A percentile compares a stretch with the other conserved stretches of the same genome.
Conservation (phyloP, 2,797 vertebrate species). For the Gambelia wislizenii region DNA sequence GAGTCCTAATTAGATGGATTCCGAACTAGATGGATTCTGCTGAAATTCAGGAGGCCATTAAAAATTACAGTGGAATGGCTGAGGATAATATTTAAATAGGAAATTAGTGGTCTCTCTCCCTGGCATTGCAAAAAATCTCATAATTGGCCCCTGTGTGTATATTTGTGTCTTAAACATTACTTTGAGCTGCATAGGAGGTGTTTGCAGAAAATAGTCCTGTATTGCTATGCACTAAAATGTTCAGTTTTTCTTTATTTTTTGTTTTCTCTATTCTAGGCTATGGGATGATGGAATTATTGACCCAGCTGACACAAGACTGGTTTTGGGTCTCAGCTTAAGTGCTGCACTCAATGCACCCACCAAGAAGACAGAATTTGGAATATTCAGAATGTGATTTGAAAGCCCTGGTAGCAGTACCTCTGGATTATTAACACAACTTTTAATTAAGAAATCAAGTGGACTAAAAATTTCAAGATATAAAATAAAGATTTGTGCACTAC, state of each 20-base stretch:
- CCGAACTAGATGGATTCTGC: background rate
- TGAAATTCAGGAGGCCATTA: background rate
- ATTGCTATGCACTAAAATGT: background rate
- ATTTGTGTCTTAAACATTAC: background rate
- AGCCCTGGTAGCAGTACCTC: background rate
- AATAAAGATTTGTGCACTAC: constrained; percentile 47
- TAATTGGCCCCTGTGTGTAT: background rate
- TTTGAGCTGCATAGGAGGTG: background rate
- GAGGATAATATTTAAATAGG: background rate
- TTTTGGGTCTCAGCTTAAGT: constrained; percentile 94
- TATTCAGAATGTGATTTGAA: constrained; percentile 90
- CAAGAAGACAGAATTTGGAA: constrained; percentile 90
- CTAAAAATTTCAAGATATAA: constrained; percentile 5
- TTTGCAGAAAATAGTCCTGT: no score
- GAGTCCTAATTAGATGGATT: background rate
- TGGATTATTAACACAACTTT: constrained; percentile 17
- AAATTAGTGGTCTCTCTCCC: background rate
- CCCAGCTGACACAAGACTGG: constrained; percentile 93
- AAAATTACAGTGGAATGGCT: background rate
- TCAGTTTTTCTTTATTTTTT: background rate
- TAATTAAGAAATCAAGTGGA: constrained; percentile 19
- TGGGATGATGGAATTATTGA: constrained; percentile 99
- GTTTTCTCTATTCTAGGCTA: constrained; percentile 79
- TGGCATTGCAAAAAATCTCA: no score
- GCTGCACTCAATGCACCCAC: constrained; percentile 91